Conservation (phyloP, 2,888 invertebrate species). For the Notocelia uddmanniana region DNA sequence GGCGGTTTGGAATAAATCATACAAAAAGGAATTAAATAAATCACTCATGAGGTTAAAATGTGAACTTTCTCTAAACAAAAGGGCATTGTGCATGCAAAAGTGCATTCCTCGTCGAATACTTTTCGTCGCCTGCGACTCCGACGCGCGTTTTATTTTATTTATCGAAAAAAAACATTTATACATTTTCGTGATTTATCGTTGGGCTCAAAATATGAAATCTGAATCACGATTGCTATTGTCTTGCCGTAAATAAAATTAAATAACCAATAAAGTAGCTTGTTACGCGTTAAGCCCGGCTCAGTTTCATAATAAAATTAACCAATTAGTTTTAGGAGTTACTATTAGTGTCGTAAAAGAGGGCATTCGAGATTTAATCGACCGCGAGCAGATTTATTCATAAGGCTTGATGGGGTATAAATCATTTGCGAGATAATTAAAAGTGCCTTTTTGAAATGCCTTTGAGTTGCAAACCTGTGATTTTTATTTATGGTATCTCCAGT, state of each 20-base stretch:
- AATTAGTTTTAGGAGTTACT: slow-evolving; percentile 41
- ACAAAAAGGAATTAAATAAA: slow-evolving; percentile 74
- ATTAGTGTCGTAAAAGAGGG: slow-evolving; percentile 39
- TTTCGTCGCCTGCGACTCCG: slow-evolving; percentile 79
- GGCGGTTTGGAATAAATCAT: slow-evolving; percentile 78
- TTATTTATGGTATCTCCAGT: slow-evolving; percentile 80
- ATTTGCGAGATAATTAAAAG: slow-evolving; percentile 78
- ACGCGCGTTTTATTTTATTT: slow-evolving; percentile 66
- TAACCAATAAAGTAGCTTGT: slow-evolving; percentile 38
- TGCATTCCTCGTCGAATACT: slow-evolving; percentile 81
- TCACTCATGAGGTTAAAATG: slow-evolving; percentile 80
- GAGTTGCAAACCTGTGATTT: slow-evolving; percentile 73
- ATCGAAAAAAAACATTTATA: slow-evolving; percentile 64
- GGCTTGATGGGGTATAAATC: slow-evolving; percentile 78
- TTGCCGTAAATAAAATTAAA: slow-evolving; percentile 33
- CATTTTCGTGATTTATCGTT: slow-evolving; percentile 75
- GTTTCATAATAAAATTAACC: slow-evolving; percentile 43
- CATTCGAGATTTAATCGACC: slow-evolving; percentile 46
- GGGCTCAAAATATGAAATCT: slow-evolving; percentile 74
- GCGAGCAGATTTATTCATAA: slow-evolving; percentile 63
- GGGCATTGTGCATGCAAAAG: slow-evolving; percentile 84
- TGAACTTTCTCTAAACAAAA: slow-evolving; percentile 86
- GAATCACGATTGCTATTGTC: slow-evolving; percentile 78
- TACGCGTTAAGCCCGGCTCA: slow-evolving; percentile 16
- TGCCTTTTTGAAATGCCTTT: slow-evolving; percentile 65